phyloP scores from a whole-genome alignment of 2,797 vertebrate species.

The Mormyrops attenuatus region DNA sequence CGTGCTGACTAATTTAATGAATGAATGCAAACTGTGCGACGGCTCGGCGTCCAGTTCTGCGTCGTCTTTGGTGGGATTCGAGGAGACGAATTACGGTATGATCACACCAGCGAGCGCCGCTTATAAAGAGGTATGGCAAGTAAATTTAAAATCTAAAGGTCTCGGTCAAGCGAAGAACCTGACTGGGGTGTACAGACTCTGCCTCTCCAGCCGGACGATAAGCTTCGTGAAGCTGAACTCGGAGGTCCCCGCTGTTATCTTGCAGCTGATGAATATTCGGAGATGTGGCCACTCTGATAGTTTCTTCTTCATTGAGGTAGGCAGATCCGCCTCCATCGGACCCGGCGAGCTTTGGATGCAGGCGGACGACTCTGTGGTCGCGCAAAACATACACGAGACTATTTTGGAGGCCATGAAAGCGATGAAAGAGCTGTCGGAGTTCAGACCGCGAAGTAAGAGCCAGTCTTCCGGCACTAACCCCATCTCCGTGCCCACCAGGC shows the following conservation, averaged over 20 bases:
- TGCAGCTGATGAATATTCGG: conserved; percentile 96
- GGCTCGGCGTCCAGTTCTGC: conserved; percentile 63
- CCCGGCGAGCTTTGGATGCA: conserved; percentile 98
- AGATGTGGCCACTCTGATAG: conserved; percentile 97
- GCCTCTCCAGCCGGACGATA: conserved; percentile 84
- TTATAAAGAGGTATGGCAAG: conserved; percentile 96
- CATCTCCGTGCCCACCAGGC: conserved; percentile 83
- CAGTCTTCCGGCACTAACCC: conserved; percentile 85
- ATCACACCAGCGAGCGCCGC: conserved; percentile 70
- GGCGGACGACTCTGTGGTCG: conserved; percentile 92
- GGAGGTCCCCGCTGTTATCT: conserved; percentile 78
- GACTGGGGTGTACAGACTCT: conserved; percentile 87
- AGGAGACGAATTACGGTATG: conserved; percentile 77
- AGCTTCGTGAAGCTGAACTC: conserved; percentile 89
- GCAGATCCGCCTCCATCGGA: conserved; percentile 86
- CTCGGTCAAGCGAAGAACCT: conserved; percentile 84
- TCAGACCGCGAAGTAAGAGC: conserved; percentile 94
- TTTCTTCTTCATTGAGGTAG: conserved; percentile 97
- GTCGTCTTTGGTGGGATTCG: conserved; percentile 70
- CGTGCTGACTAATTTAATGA: conserved; percentile 77
- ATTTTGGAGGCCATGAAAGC: conserved; percentile 96
- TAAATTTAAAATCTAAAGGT: conserved; percentile 87
- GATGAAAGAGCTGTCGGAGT: conserved; percentile 92
- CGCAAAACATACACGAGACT: conserved; percentile 95
- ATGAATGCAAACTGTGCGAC: conserved; percentile 72